These are phyloP conservation scores for Chunga burmeisteri DNA, from an alignment of 2,113 vertebrate species.

Conservation along the genomic window DNA sequence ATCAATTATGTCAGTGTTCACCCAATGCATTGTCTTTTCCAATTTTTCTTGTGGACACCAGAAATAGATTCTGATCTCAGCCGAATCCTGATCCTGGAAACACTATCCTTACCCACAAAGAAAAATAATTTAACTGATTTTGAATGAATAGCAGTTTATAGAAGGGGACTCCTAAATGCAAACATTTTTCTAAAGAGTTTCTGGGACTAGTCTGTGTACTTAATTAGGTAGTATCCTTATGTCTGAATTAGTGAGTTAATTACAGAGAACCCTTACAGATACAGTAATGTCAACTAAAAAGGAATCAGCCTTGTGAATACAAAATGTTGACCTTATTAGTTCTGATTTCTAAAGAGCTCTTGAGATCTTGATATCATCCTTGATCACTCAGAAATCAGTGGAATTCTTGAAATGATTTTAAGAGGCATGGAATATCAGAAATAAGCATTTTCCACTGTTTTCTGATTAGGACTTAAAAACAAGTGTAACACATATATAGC, in stretches of 20 bases:
- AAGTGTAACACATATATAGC: background rate
- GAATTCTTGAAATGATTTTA: background rate
- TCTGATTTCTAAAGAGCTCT: background rate
- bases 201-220: background rate
- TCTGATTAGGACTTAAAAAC: background rate
- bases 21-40: background rate
- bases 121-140: background rate
- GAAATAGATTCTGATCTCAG: background rate
- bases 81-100: background rate
- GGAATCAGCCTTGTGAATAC: background rate
- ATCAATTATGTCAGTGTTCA: constrained; percentile 6
- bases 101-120: background rate
- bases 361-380: background rate
- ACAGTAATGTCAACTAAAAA: background rate
- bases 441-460: background rate
- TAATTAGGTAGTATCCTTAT: background rate
- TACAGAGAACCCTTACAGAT: background rate
- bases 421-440: background rate
- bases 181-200: background rate
- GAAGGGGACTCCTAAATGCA: background rate
- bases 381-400: background rate
- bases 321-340: background rate
- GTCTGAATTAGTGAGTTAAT: background rate
- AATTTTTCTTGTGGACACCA: background rate
- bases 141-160: background rate